Conservation (phyloP, 2,888 invertebrate genomes). For the Synanthedon vespiformis region DNA sequence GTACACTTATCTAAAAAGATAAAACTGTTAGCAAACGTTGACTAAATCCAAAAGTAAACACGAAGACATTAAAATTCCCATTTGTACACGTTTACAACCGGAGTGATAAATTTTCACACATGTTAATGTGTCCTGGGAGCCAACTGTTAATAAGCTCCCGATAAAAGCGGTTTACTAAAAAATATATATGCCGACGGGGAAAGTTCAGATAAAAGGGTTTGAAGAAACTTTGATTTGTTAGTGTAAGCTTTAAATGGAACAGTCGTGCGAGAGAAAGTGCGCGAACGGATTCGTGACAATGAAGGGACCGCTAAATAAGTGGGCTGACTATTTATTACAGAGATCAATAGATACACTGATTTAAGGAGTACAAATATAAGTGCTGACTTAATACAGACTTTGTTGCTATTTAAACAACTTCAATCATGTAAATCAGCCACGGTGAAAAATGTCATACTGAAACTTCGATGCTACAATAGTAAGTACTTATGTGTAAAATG, state of each 20-base stretch:
- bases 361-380: too few relatives aligned
- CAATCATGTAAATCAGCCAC: too few relatives aligned
- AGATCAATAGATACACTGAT: constrained; percentile 6
- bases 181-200: constrained; percentile 2
- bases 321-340: constrained; percentile 5
- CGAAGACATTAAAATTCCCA: constrained; percentile 25
- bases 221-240: constrained; percentile 40
- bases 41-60: constrained; percentile 36
- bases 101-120: constrained; percentile 28
- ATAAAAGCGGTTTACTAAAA: constrained; percentile 16
- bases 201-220: constrained; percentile 7
- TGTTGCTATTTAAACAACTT: too few relatives aligned
- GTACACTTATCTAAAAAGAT: constrained; percentile 36
- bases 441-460: too few relatives aligned
- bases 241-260: constrained; percentile 37
- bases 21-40: constrained; percentile 35
- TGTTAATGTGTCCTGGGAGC: constrained; percentile 39
- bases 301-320: constrained; percentile 32
- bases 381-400: too few relatives aligned
- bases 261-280: constrained; percentile 56
- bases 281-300: constrained; percentile 39
- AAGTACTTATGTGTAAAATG: too few relatives aligned
- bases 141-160: too few relatives aligned
- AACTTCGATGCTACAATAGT: too few relatives aligned
- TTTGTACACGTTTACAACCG: constrained; percentile 20